A percentile compares a stretch with the other conserved stretches of the same genome.
phyloP scores from a whole-genome alignment of 30 jellyfish, hydroid and myxozoan species.

The Rhopilema esculentum region DNA sequence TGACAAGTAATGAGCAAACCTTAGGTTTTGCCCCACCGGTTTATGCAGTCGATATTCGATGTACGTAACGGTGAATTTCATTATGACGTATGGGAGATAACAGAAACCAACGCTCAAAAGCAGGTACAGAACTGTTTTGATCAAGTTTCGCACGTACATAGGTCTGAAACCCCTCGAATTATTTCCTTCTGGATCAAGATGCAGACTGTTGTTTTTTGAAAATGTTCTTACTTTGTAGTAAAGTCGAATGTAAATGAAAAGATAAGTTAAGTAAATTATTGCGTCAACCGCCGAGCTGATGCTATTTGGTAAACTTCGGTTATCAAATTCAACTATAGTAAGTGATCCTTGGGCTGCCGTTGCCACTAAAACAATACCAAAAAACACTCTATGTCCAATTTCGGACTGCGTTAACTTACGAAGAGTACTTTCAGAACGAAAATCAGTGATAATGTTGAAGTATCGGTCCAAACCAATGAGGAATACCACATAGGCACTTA shows the following conservation, averaged over 20 bases:
- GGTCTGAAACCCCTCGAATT: slow-evolving; percentile 10
- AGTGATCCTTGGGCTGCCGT: slow-evolving; percentile 33
- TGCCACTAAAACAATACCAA: slow-evolving; percentile 2
- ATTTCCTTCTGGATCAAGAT: slow-evolving; percentile 10
- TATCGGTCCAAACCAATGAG: slow-evolving; percentile 48
- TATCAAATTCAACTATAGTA: slow-evolving; percentile 20
- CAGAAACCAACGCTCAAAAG: slow-evolving; percentile 44
- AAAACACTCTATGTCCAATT: slow-evolving; percentile 20
- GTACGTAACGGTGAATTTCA: slow-evolving; percentile 18
- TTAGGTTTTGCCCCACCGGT: slow-evolving; percentile 24
- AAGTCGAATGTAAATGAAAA: slow-evolving; percentile 40
- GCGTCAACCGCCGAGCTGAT: slow-evolving; percentile 33
- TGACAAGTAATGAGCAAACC: slow-evolving; percentile 41
- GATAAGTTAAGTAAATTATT: slow-evolving; percentile 8
- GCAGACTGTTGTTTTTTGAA: slow-evolving; percentile 22
- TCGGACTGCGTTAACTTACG: slow-evolving; percentile 19
- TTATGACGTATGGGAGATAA: slow-evolving; percentile 41
- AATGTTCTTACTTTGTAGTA: slow-evolving; percentile 29
- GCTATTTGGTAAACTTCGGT: slow-evolving; percentile 35
- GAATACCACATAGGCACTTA: slow-evolving; percentile 46
- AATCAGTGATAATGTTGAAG: slow-evolving; percentile 34
- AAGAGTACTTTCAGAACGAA: slow-evolving; percentile 26
- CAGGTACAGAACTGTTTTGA: slow-evolving; percentile 32
- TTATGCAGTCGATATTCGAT: not conserved
- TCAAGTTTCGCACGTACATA: slow-evolving; percentile 19